Evolutionary conservation across 2,113 vertebrate species (phyloP).

Genomic region (Porphyrio hochstetteri): DNA sequence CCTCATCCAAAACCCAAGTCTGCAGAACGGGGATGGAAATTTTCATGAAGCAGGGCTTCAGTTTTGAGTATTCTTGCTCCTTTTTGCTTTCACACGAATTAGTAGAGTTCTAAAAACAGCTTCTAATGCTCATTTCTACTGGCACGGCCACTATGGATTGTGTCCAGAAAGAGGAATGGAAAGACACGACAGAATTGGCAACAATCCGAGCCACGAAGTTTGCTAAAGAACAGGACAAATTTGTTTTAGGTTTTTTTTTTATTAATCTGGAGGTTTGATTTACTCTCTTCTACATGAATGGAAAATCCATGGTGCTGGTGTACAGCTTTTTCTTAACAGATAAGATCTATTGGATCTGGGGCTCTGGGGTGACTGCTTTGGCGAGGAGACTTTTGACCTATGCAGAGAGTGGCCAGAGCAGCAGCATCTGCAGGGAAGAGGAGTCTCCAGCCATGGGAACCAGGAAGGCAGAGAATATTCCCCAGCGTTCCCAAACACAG

Average conservation of each 20-base stretch:
- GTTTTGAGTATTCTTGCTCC: not conserved
- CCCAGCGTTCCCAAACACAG: not conserved
- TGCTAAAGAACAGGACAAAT: not conserved
- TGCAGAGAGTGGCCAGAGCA: not conserved
- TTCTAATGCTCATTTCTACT: slow-evolving; percentile 13
- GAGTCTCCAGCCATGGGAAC: not conserved
- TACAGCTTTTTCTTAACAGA: not conserved
- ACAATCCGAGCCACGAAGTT: rapidly evolving
- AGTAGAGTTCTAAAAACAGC: slow-evolving; percentile 46
- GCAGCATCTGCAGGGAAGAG: not conserved
- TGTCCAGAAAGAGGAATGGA: slow-evolving; percentile 60
- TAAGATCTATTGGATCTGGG: not conserved
- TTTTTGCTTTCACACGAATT: slow-evolving; percentile 19
- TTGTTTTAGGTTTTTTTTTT: not conserved
- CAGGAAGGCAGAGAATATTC: not conserved
- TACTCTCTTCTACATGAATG: not conserved
- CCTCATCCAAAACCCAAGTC: not conserved
- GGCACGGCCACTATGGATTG: not conserved
- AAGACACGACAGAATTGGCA: slow-evolving; percentile 34
- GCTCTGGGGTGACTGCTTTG: not conserved
- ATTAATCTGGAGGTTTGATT: not conserved
- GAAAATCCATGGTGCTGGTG: not conserved
- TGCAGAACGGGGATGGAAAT: slow-evolving; percentile 49
- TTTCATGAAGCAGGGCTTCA: not conserved
- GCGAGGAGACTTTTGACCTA: not conserved